phyloP scores from a whole-genome alignment of 1,140 invertebrate genomes.

The Atta texana region DNA sequence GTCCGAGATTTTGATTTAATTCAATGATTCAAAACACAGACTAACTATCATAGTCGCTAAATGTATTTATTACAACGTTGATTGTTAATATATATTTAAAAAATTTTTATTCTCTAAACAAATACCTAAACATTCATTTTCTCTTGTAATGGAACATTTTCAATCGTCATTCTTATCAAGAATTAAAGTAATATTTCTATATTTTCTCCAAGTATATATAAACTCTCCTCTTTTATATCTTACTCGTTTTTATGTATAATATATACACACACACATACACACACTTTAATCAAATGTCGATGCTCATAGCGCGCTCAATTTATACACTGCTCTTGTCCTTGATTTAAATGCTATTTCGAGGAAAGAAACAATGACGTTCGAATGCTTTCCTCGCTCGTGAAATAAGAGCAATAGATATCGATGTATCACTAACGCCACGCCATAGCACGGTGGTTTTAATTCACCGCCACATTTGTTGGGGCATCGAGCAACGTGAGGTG shows the following conservation, averaged over 20 bases:
- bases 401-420: constrained; percentile 49
- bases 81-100: constrained; percentile 25
- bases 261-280: background rate
- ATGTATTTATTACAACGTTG: background rate
- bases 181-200: background rate
- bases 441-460: constrained; percentile 16
- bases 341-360: constrained; percentile 38
- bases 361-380: constrained; percentile 43
- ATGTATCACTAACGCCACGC: constrained; percentile 28
- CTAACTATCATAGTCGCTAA: background rate
- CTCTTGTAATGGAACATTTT: background rate
- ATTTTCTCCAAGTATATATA: constrained; percentile 6
- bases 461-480: constrained; percentile 11
- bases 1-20: constrained; percentile 12
- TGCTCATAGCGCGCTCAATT: background rate
- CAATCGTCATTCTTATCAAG: background rate
- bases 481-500: background rate
- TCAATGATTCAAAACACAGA: constrained; percentile 24
- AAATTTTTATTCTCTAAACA: background rate
- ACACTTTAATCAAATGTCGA: constrained; percentile 28
- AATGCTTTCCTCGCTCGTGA: constrained; percentile 26
- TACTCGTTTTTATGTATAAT: background rate
- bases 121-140: background rate
- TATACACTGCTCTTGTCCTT: constrained; percentile 16
- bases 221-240: background rate